Base-by-base conservation (phyloP, 1,140 invertebrate species). In the Brachionus calyciflorus region DNA sequence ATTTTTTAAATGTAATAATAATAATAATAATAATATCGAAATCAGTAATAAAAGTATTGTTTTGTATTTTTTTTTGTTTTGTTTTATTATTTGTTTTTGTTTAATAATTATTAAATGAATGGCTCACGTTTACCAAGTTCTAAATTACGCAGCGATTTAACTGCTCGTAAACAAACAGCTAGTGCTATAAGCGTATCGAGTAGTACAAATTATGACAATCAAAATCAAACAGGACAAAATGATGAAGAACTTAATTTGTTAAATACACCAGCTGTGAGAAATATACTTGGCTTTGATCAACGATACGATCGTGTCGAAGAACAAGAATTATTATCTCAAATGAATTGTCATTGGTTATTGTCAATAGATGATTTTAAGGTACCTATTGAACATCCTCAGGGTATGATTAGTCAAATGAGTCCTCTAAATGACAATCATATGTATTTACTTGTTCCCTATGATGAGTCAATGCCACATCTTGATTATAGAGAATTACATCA, bases 271-370 rank as follows among this genome's bases (percentile, higher is more conserved):
- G 49, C 73, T 19, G 51, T 60, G 3, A 28, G 79, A 53, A 79
- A 80, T 57, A 80, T 80, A 10, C 30, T 78, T 0, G 79, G 77
- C 28, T 82, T 79, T 60, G 81, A 83, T 78, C 82, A 85, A 51
- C 81, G 81, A 48, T 83, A 77, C 79, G 83, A 84, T 9, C 80
- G 81, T n/a, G 83, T 82, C 79, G 83, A 85, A 68, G 77, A 80
- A 30, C 81, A 83, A 60, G 83, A 84, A 77, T 30, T 82, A 14
- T 77, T 84, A 14, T 78, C 79, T 17, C 80, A 79, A 60, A 78
- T 78, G 44, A 78, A 80, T n/a, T 78, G 80, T 10, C 80, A 85
- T 76, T 84, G 83, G 82, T 78, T 84, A 78, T 77, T 85, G 2
- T 83, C 83, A 2, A 80, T 69, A 14, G 84, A 84, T 30, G 82